Evolutionary conservation across 2,113 vertebrate species (phyloP), one percentile per base, ranked within the genome.

Genomic region (Pristiophorus japonicus): DNA sequence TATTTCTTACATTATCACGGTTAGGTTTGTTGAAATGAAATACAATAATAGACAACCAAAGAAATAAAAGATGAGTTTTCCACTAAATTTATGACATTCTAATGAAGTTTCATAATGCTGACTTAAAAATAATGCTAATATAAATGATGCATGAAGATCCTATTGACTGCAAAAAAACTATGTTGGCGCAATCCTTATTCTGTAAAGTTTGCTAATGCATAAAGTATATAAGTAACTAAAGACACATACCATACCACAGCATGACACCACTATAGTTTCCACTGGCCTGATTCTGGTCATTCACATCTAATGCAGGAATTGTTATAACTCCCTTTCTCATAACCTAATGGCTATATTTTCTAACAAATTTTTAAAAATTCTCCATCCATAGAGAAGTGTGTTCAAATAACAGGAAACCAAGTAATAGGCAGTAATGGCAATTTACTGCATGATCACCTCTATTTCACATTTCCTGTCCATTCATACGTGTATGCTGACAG

Each of bases 191-290:
- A 47, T 45, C 24, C 42, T 14, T 24, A 67, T 94, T 27, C 34
- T 27, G 22, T 94, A 30, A 51, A 47, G 47, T 67, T 66, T 94
- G 22, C n/a, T 24, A 45, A 94, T 67, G 20, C 24, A 45, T 65
- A 47, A 67, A n/a, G n/a, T 94, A 94, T 94, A 45, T 67, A 92
- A n/a, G 14, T 94, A 67, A 65, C 65, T 94, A 66, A 94, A 67
- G 92, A 67, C 6, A 47, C 16, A 45, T 87, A 14, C 14, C 34
- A 27, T 66, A 38, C 20, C 24, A 12, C 24, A 8, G 7, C 10
- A 67, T 45, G 20, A 45, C 45, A 67, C 22, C 59, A 65, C 90
- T 65, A n/a, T 18, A 59, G 30, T 93, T 93, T 93, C 16, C 6
- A 42, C 1, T 65, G 34, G 62, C 65, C 63, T 45, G 63, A 66